phyloP scores from a whole-genome alignment of 35 echinoderm and acorn worm species.

The Stichopus chloronotus region DNA sequence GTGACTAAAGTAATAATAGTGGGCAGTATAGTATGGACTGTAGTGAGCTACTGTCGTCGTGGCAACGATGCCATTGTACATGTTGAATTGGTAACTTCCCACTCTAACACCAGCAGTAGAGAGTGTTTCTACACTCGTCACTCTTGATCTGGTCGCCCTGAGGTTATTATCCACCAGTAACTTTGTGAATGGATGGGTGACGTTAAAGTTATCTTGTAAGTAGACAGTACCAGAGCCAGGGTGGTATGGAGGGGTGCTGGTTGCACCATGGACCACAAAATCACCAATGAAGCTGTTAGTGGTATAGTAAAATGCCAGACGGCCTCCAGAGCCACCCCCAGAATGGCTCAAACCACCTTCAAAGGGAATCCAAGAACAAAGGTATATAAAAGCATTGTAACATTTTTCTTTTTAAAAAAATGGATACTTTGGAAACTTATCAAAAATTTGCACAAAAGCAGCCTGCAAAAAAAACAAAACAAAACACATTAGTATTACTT shows the following conservation, averaged over 20 bases:
- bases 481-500: background rate
- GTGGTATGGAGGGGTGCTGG: slow-evolving; percentile 43
- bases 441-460: background rate
- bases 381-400: too few species aligned
- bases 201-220: slow-evolving; percentile 61
- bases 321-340: slow-evolving; percentile 80
- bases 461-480: background rate
- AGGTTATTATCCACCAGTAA: slow-evolving; percentile 76
- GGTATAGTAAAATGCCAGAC: slow-evolving; percentile 74
- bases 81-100: background rate
- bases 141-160: slow-evolving; percentile 1
- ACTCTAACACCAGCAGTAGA: slow-evolving; percentile 28
- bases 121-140: slow-evolving; percentile 42
- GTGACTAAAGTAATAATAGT: slow-evolving; percentile 11
- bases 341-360: slow-evolving; percentile 14
- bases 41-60: slow-evolving; percentile 58
- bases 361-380: background rate
- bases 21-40: background rate
- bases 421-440: background rate
- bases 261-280: slow-evolving; percentile 58
- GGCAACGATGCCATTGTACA: slow-evolving; percentile 67
- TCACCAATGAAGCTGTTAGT: slow-evolving; percentile 79
- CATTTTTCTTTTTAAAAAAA: background rate
- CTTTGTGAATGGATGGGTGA: slow-evolving; percentile 30
- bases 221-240: slow-evolving; percentile 76